Evolutionary conservation across 2,888 invertebrate species (phyloP), one percentile per base, ranked within the genome.

Genomic region (Trichogramma evanescens): DNA sequence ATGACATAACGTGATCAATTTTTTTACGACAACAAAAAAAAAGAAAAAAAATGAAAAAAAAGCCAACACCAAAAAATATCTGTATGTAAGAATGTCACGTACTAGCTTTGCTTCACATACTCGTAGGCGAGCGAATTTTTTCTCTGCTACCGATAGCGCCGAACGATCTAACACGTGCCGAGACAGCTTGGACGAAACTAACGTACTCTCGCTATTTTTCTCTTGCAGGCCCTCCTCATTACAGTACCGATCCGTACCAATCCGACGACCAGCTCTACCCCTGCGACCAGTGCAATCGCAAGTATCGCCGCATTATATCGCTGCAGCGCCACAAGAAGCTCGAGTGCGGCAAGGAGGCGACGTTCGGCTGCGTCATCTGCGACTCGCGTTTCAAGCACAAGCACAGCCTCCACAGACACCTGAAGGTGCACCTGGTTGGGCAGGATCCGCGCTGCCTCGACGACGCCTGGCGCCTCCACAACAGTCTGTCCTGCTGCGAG

Each of bases 311-410:
- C 56, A 62, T 74, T 10, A 73, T 76, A 54, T 73, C 74, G 4
- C 67, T 81, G 40, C 74, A 78, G 58, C 79, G 80, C 9, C 81
- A 80, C 68, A 75, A 76, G 67, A 75, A 75, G 61, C 74, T 80
- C 58, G 81, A 82, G 67, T 82, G 82, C 66, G 80, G 81, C 51
- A 81, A 81, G 66, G 77, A 78, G 58, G 81, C 80, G 4, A 76
- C 78, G 56, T 81, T 81, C 67, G 72, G 74, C 55, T 82, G 82
- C 65, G 66, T 70, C 4, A 65, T 78, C 9, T 82, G 82, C 66
- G 71, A 71, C 54, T 67, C 74, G 42, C 71, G 71, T 41, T 76
- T 76, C 68, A 76, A 76, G 65, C 77, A 77, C 69, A 76, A 74
- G 59, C 75, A 76, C 67, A 74, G 75, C 50, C 65, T 76, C 9